Conservation (phyloP, 2,113 vertebrate genomes). For the Cyanistes caeruleus region DNA sequence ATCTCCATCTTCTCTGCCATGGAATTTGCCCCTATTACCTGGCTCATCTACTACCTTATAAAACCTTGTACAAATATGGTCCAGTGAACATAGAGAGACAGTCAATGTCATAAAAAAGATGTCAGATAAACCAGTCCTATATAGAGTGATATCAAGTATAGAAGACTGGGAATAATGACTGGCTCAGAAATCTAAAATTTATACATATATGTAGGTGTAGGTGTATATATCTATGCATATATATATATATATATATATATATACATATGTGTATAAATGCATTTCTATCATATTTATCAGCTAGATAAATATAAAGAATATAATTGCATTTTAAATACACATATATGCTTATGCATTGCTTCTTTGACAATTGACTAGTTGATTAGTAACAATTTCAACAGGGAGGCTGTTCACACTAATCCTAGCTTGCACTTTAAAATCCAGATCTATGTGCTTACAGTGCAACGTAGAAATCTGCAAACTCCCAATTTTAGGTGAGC, state of each 20-base stretch:
- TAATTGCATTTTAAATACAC: background rate
- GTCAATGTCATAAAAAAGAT: background rate
- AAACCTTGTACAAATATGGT: background rate
- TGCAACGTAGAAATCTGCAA: background rate
- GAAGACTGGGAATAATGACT: background rate
- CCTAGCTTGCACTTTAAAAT: background rate
- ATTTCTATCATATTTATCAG: background rate
- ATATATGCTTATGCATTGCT: background rate
- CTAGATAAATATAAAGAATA: background rate
- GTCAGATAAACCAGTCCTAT: background rate
- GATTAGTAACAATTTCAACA: background rate
- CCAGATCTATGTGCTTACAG: background rate
- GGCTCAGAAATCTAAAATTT: background rate
- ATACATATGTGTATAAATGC: fast-evolving
- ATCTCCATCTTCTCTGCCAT: background rate
- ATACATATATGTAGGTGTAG: background rate
- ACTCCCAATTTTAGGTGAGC: background rate
- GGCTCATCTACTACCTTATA: background rate
- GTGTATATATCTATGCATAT: fast-evolving
- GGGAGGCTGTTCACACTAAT: background rate
- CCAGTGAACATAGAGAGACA: background rate
- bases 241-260: no score
- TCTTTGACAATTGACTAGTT: background rate
- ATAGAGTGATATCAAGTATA: background rate
- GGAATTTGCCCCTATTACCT: background rate